A percentile compares a stretch with the other conserved stretches of the same genome.
Evolutionary conservation across 2,797 vertebrate species (phyloP).

Genomic region (Nannoperca obscura): DNA sequence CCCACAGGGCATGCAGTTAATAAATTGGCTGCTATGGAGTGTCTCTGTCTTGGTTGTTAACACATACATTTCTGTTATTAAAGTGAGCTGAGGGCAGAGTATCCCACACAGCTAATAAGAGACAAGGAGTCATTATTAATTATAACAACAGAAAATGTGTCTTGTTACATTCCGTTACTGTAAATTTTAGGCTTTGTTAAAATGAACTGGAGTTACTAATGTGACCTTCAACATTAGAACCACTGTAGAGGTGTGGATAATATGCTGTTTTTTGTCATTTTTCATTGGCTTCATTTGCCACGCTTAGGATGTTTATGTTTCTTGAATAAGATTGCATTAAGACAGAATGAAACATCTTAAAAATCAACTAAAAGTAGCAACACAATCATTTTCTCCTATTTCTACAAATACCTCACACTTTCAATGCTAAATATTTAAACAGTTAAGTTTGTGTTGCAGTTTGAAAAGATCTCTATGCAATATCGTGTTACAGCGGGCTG

Average conservation of each 20-base stretch:
- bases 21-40: conserved; percentile 21
- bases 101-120: conserved; percentile 12
- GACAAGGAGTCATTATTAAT: conserved; percentile 1
- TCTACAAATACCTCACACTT: not conserved
- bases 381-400: not conserved
- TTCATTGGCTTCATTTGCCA: no score
- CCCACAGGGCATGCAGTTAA: not conserved
- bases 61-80: conserved; percentile 5
- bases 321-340: conserved; percentile 2
- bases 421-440: not conserved
- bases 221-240: not conserved
- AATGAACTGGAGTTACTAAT: conserved; percentile 18
- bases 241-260: no score
- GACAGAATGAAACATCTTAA: not conserved
- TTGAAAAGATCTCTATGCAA: not conserved
- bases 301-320: not conserved
- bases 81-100: not conserved
- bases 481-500: not conserved
- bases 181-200: conserved; percentile 6
- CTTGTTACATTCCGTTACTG: not conserved
- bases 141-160: not conserved
- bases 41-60: not conserved
- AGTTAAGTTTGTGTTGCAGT: not conserved
- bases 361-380: not conserved
- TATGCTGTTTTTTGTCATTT: no score